Base-by-base conservation (phyloP, 2,113 vertebrate species). In the Ictidomys tridecemlineatus region DNA sequence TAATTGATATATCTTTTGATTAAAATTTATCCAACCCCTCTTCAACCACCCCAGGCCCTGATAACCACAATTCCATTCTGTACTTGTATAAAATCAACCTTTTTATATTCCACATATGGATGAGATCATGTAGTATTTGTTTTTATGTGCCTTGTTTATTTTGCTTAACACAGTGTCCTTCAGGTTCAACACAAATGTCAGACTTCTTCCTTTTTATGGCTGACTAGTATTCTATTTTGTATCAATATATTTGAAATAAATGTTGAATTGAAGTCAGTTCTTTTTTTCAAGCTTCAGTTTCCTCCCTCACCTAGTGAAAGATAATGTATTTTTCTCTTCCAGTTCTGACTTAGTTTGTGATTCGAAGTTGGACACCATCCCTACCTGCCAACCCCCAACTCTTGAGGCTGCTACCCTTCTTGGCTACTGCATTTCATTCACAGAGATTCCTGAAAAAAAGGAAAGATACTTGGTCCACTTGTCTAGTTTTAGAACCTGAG, bases 361-460 rank as follows among this genome's bases (percentile, higher is more conserved):
- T 70, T 88, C 51, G 32, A 82, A 70, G 74, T 72, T 72, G 12
- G 37, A 65, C 37, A 76, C 20, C 45, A 34, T 88, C n/a, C 3
- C 24, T 24, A 93, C 26, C 65, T 93, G 39, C 34, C 26, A 37
- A 34, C 39, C 51, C 32, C 32, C 39, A 69, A 37, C 26, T 95
- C 65, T n/a, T 34, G 32, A 92, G 37, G 37, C 13, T 74, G n/a
- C 37, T 65, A 85, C 22, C 17, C 73, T 82, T 96, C 53, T 58
- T 67, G 42, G 13, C 61, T 51, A 56, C 82, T 90, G 72, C n/a
- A 74, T 17, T 91, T 42, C 39, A 76, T 79, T 90, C 58, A 48
- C 32, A 37, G 72, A 95, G 53, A 76, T 65, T 67, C 58, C n/a
- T 91, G 28, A 95, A 91, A 93, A 76, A 58, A 88, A 94, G 30